Percentiles rank a stretch among this genome's conserved stretches.
Evolutionary conservation across 2,888 invertebrate genomes (phyloP).

Genomic region (Pandemis heparana): DNA sequence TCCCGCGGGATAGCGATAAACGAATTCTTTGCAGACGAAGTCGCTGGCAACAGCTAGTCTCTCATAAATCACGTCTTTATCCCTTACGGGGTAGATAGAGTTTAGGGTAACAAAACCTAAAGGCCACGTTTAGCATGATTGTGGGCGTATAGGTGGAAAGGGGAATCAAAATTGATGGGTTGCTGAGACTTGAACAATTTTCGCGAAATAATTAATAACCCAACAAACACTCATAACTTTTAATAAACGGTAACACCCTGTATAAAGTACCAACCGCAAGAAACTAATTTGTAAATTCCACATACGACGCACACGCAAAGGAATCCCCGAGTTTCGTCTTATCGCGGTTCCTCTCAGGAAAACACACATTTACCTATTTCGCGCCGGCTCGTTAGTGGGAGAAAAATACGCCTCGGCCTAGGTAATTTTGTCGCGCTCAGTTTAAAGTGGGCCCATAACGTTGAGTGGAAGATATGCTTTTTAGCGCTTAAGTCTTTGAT

Average conservation of each 20-base stretch:
- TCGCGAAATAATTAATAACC: too few relatives aligned
- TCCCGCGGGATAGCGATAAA: too few relatives aligned
- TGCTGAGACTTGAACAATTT: too few relatives aligned
- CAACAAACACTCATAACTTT: background rate
- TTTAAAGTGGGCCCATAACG: conserved; percentile 9
- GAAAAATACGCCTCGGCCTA: conserved; percentile 2
- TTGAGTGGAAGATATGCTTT: conserved; percentile 10
- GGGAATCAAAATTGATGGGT: too few relatives aligned
- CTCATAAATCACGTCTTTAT: too few relatives aligned
- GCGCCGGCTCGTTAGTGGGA: conserved; percentile 23
- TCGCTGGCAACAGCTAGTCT: too few relatives aligned
- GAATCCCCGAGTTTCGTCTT: conserved; percentile 7
- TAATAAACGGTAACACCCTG: background rate
- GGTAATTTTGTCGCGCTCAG: conserved; percentile 9
- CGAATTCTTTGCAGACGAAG: too few relatives aligned
- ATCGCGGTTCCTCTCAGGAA: conserved; percentile 22
- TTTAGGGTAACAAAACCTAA: too few relatives aligned
- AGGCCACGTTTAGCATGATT: too few relatives aligned
- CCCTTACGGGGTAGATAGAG: too few relatives aligned
- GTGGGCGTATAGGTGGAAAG: too few relatives aligned
- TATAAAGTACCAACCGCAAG: conserved; percentile 5
- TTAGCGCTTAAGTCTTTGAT: conserved; percentile 1
- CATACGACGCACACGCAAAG: background rate
- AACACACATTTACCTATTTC: conserved; percentile 34
- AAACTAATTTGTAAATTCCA: conserved; percentile 7